Evolutionary conservation across 2,113 vertebrate genomes (phyloP).

Genomic region (Oryzias celebensis): DNA sequence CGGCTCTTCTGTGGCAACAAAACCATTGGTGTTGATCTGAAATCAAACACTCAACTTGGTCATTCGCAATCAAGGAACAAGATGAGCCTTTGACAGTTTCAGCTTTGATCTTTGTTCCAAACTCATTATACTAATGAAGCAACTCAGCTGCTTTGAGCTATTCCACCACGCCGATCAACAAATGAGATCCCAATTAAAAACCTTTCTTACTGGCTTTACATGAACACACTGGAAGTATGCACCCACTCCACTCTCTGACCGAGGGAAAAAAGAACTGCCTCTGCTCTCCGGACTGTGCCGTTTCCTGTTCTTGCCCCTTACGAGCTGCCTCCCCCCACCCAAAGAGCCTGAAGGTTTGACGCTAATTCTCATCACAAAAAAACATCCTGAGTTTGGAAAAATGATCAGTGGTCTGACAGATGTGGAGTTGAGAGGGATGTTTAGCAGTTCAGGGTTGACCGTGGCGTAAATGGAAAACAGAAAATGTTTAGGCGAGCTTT

Average conservation of each 20-base stretch:
- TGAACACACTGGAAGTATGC: conserved; percentile 43
- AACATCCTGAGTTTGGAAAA: conserved; percentile 62
- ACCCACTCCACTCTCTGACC: conserved; percentile 55
- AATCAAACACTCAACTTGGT: conserved; percentile 42
- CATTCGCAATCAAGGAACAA: conserved; percentile 9
- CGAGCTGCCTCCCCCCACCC: conserved; percentile 12
- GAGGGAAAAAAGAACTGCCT: conserved; percentile 51
- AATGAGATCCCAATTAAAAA: conserved; percentile 42
- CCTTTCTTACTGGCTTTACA: conserved; percentile 9
- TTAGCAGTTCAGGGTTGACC: conserved; percentile 21
- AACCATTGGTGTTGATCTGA: conserved; percentile 89
- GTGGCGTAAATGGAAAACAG: conserved; percentile 18
- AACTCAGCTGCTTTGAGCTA: conserved; percentile 36
- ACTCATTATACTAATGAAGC: conserved; percentile 62
- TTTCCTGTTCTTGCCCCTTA: conserved; percentile 65
- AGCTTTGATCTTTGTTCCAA: conserved; percentile 48
- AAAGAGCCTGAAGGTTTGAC: conserved; percentile 37
- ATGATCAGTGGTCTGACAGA: conserved; percentile 30
- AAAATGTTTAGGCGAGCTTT: conserved; percentile 11
- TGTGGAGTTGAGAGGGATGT: not conserved
- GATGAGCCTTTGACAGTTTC: conserved; percentile 7
- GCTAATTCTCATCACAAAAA: conserved; percentile 57
- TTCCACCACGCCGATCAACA: conserved; percentile 42
- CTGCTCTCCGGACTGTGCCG: conserved; percentile 35
- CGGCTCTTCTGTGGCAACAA: conserved; percentile 82